Evolutionary conservation across 2,113 vertebrate species (phyloP), one percentile per base, ranked within the genome.

Genomic region (Tachuris rubrigastra): DNA sequence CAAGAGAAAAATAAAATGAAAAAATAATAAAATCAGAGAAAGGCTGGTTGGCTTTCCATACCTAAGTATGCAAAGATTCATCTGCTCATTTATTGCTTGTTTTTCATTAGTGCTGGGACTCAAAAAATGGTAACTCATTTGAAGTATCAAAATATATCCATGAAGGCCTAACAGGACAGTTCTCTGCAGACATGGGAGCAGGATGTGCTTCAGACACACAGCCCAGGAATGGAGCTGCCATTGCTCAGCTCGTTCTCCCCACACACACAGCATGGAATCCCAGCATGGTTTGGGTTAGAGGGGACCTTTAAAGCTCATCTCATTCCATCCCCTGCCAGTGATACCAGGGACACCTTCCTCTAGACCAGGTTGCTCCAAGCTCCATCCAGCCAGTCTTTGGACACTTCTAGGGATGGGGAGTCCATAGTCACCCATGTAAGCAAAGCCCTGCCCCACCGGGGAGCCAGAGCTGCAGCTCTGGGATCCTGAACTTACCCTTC

Each of bases 401-500:
- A 46, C 39, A 68, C 42, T 71, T 84, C 18, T 27, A 63, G 22
- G 31, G 35, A 56, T 56, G 49, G 12, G 8, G 8, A 28, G 18
- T 63, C 31, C 35, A 49, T 56, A 55, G 16, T 49, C 49, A 69
- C 47, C 35, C 31, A 5, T 0, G 3, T 27, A 55, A 67, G 33
- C 62, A 2, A 44, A 89, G 42, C 5, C 33, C 60, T 49, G 47
- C 25, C 37, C 33, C 18, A 30, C 23, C 35, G 4, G 18, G 4
- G 30, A 85, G 35, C 73, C 35, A 14, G 0, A 0, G 53, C 19
- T 4, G 1, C 35, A 60, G 41, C 58, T 58, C 5, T 24, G 42
- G 42, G 50, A 63, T 77, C n/a, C 80, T 52, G 25, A 90, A 73
- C 98, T 95, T 97, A 99, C 99, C 99, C 99, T 96, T 99, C 99